Conservation (phyloP, 2,888 invertebrate genomes). For the Ctena decussata region DNA sequence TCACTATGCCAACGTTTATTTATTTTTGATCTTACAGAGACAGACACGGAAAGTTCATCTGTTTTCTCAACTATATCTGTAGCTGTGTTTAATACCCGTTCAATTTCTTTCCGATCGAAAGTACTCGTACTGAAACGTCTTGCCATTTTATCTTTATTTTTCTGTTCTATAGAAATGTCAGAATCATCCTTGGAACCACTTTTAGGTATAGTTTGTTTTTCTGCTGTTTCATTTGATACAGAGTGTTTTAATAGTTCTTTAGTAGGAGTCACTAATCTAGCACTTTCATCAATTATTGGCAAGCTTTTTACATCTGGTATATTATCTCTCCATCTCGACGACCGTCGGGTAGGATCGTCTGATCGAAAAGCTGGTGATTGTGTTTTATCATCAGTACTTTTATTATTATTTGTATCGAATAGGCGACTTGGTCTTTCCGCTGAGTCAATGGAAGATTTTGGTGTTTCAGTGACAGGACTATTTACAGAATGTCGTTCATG, state of each 20-base stretch:
- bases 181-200: constrained; percentile 51
- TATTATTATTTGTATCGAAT: constrained; percentile 61
- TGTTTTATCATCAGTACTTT: constrained; percentile 56
- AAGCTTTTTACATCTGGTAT: constrained; percentile 64
- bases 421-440: constrained; percentile 27
- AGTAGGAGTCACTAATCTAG: constrained; percentile 65
- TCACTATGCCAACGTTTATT: constrained; percentile 75
- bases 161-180: constrained; percentile 46
- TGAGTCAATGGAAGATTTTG: neutral
- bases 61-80: constrained; percentile 45
- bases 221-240: constrained; percentile 15
- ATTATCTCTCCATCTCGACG: constrained; percentile 72
- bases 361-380: constrained; percentile 38
- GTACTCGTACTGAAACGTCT: constrained; percentile 68
- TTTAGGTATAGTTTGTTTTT: constrained; percentile 30
- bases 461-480: neutral
- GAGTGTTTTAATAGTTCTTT: constrained; percentile 43
- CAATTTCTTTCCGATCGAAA: constrained; percentile 72
- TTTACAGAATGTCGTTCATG: constrained; percentile 35
- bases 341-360: constrained; percentile 51
- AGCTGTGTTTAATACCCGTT: constrained; percentile 55
- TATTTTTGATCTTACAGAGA: constrained; percentile 74
- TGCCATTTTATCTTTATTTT: constrained; percentile 58
- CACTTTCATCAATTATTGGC: constrained; percentile 78
- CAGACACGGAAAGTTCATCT: constrained; percentile 65